Percentiles rank a stretch among this genome's conserved stretches.
phyloP scores from a whole-genome alignment of 1,140 invertebrate species.

The Trachymyrmex cornetzi region DNA sequence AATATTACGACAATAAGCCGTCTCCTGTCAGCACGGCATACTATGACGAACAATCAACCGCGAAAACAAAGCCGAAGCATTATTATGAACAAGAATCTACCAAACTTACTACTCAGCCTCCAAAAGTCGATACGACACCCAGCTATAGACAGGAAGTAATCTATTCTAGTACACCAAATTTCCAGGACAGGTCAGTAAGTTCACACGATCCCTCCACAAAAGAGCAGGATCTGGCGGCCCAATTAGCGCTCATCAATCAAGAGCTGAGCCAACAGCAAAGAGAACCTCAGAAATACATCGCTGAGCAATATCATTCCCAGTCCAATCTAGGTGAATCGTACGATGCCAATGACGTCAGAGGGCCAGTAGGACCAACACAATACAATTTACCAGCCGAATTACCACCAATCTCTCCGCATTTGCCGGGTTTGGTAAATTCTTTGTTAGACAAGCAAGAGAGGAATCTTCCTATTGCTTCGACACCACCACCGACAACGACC shows the following conservation, averaged over 20 bases:
- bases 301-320: conserved; percentile 49
- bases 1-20: conserved; percentile 76
- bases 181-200: conserved; percentile 63
- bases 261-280: conserved; percentile 74
- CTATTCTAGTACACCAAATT: conserved; percentile 76
- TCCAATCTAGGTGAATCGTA: conserved; percentile 40
- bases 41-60: conserved; percentile 50
- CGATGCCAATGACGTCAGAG: conserved; percentile 73
- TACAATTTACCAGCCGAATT: conserved; percentile 85
- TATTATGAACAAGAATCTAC: conserved; percentile 61
- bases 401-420: conserved; percentile 87
- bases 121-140: conserved; percentile 68
- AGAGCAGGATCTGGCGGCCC: conserved; percentile 74
- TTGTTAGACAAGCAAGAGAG: conserved; percentile 86
- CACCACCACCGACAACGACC: conserved; percentile 73
- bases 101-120: conserved; percentile 58
- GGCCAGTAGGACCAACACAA: conserved; percentile 78
- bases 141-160: conserved; percentile 71
- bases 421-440: conserved; percentile 88
- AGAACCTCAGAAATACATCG: conserved; percentile 64
- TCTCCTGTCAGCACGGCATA: conserved; percentile 62
- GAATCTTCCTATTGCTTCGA: conserved; percentile 36
- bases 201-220: conserved; percentile 71
- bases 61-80: conserved; percentile 53
- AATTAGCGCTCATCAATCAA: conserved; percentile 76